Conservation (phyloP, 2,113 vertebrate genomes). For the Lycaon pictus region DNA sequence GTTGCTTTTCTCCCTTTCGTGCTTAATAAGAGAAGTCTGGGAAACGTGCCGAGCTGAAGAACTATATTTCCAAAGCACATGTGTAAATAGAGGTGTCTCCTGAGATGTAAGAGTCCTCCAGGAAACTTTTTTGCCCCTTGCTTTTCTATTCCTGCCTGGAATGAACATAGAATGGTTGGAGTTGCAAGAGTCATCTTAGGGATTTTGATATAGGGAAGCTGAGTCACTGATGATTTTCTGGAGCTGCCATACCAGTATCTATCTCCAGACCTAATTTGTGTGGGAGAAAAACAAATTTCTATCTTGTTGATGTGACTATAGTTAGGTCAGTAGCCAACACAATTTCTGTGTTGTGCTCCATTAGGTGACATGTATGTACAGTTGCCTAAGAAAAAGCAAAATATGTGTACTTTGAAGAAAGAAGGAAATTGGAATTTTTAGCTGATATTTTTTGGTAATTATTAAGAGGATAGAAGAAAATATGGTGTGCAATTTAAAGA, state of each 20-base stretch:
- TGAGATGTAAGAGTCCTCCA: neutral
- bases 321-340: neutral
- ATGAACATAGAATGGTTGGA: neutral
- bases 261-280: neutral
- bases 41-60: neutral
- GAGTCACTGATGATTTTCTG: constrained; percentile 8
- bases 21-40: constrained; percentile 32
- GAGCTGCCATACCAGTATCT: neutral
- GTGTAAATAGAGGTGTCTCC: neutral
- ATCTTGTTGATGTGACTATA: neutral
- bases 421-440: neutral
- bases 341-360: neutral
- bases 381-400: neutral
- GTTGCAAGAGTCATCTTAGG: neutral
- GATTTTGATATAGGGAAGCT: neutral
- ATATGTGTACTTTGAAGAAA: neutral
- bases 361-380: neutral
- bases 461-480: neutral
- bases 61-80: neutral
- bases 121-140: neutral
- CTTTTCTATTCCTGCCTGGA: neutral
- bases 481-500: neutral
- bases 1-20: neutral
- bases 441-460: constrained; percentile 1
- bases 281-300: neutral